Evolutionary conservation across 2,113 vertebrate genomes (phyloP).

Genomic region (Nesoenas mayeri): DNA sequence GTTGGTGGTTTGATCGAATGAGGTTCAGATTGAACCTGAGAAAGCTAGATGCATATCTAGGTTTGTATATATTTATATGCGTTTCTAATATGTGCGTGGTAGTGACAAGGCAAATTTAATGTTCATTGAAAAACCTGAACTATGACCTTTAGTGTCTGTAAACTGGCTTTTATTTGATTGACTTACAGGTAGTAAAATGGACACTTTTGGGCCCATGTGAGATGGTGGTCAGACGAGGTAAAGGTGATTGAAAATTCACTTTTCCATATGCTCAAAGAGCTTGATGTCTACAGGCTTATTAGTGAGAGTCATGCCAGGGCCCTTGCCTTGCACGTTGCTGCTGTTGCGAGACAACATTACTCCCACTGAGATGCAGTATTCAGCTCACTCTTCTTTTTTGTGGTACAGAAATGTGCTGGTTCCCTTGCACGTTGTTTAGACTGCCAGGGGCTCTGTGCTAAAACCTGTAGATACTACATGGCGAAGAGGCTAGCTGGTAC

Average conservation of each 20-base stretch:
- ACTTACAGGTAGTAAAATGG: background rate
- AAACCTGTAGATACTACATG: rapidly evolving
- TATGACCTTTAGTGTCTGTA: background rate
- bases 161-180: background rate
- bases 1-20: background rate
- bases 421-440: background rate
- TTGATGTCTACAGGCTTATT: background rate
- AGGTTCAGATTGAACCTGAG: background rate
- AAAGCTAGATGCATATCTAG: background rate
- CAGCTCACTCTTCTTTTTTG: background rate
- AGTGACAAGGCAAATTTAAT: background rate
- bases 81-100: background rate
- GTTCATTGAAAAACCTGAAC: background rate
- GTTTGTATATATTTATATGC: background rate
- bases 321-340: background rate
- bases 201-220: rapidly evolving
- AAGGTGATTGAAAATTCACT: background rate
- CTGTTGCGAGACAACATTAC: background rate
- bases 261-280: background rate
- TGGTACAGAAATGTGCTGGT: background rate
- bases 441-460: background rate
- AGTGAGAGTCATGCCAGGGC: rapidly evolving
- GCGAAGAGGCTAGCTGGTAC: background rate
- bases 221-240: background rate
- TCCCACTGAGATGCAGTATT: background rate